Conservation (phyloP, 2,113 vertebrate species). For the Sylvietta virens region DNA sequence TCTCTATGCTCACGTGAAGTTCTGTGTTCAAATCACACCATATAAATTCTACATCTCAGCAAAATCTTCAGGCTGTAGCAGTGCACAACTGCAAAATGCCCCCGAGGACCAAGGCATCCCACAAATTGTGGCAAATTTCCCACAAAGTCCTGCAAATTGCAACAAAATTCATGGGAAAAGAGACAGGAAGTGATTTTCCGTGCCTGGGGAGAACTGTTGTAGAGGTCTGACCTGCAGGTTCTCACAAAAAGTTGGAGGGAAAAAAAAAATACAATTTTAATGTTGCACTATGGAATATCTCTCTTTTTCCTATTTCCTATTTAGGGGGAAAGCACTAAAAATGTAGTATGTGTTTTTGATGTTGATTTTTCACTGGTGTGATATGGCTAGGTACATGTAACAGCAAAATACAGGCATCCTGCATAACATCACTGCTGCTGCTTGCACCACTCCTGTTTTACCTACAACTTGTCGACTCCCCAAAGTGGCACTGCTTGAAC, state of each 20-base stretch:
- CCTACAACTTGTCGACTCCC: background rate
- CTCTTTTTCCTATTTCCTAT: slow-evolving; percentile 53
- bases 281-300: slow-evolving; percentile 45
- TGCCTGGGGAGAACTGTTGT: slow-evolving; percentile 59
- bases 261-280: slow-evolving; percentile 54
- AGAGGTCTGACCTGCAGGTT: slow-evolving; percentile 66
- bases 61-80: slow-evolving; percentile 24
- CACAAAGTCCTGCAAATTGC: slow-evolving; percentile 66
- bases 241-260: slow-evolving; percentile 37
- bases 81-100: slow-evolving; percentile 58
- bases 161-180: slow-evolving; percentile 70
- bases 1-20: slow-evolving; percentile 9
- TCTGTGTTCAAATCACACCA: slow-evolving; percentile 5
- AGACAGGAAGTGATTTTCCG: slow-evolving; percentile 69
- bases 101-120: slow-evolving; percentile 35
- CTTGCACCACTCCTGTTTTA: background rate
- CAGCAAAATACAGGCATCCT: background rate
- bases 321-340: slow-evolving; percentile 29
- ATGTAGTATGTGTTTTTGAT: slow-evolving; percentile 25
- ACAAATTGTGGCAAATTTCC: slow-evolving; percentile 69
- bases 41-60: slow-evolving; percentile 49
- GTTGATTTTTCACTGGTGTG: background rate
- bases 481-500: slow-evolving; percentile 35
- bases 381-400: background rate
- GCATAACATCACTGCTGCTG: background rate